These are phyloP conservation scores for Alsophila aescularia DNA, from an alignment of 2,888 invertebrate species.

Conservation along the genomic window DNA sequence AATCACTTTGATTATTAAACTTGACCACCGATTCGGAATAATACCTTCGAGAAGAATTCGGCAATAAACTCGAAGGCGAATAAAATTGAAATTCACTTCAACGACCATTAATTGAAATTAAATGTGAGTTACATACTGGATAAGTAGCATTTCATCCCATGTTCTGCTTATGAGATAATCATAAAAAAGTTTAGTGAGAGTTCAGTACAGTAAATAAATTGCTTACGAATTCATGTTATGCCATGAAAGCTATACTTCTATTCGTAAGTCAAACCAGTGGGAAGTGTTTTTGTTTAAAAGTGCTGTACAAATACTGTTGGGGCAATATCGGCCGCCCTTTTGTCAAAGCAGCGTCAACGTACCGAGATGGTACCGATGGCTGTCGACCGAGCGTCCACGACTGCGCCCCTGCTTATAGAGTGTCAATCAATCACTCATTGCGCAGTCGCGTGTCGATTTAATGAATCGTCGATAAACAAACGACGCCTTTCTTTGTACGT, in stretches of 20 bases:
- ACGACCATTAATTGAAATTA: background rate
- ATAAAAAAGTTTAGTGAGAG: too few species aligned
- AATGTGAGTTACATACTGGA: background rate
- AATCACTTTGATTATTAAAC: too few species aligned
- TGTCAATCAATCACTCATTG: constrained; percentile 55
- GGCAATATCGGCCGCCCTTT: background rate
- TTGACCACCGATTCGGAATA: too few species aligned
- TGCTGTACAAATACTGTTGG: background rate
- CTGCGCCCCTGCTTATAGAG: constrained; percentile 27
- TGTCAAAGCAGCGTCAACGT: background rate
- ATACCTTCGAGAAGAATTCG: too few species aligned
- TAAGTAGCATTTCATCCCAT: background rate
- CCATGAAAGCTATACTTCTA: too few species aligned
- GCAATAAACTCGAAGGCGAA: too few species aligned
- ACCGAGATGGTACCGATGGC: too few species aligned
- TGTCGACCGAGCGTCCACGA: constrained; percentile 2
- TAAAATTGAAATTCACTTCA: background rate
- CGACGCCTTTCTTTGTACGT: constrained; percentile 35
- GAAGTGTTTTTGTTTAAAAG: background rate
- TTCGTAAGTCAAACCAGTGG: background rate
- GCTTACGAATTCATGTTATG: too few species aligned
- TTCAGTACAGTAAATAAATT: too few species aligned
- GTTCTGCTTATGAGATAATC: too few species aligned
- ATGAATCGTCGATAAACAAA: constrained; percentile 64
- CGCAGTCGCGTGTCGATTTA: constrained; percentile 66